Base-by-base conservation (phyloP, 2,888 invertebrate genomes). In the Synergus laeviventris region DNA sequence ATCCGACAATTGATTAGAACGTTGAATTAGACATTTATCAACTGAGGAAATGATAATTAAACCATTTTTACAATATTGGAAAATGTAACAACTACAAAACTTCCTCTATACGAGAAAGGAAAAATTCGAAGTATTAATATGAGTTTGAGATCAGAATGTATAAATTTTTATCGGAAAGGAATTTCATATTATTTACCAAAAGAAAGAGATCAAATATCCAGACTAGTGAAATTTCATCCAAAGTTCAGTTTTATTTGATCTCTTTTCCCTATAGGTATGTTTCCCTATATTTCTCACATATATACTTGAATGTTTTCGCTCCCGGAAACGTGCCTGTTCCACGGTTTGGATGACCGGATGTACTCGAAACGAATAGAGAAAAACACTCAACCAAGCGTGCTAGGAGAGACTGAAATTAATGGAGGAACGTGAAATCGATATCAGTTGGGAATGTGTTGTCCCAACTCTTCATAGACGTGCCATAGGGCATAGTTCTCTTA, bases 401-500 rank as follows among this genome's bases (percentile, higher is more conserved):
- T 21, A 64, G 14, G 39, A 21, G 70, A 49, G 70, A 36, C 45
- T 49, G 66, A 45, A 66, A 49, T 42, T 66, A 16, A 49, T 70
- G 31, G 31, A 36, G 49, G 16, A 49, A 49, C 49, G 70, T 24
- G 70, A 70, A 70, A 70, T 70, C 70, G 70, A 70, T 56, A 70
- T 38, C 70, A 66, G 70, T 54, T 38, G 38, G 38, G 42, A 56
- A 70, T 74, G 61, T 61, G 16, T 49, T 74, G 64, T 64, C 74
- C 64, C 31, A 70, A n/a, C 31, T 62, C 49, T 76, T 62, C 12
- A 73, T 56, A 74, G 21, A 74, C 66, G 56, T 74, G 39, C 70
- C 49, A 70, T 31, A 70, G 45, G 45, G 4, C 31, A 70, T 45
- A 70, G 70, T 70, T 49, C 49, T 70, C 49, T 49, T 31, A 49